A percentile compares a stretch with the other conserved stretches of the same genome.
These are phyloP conservation scores for Elysia crispata DNA, from an alignment of 2,888 invertebrate genomes.

Conservation along the genomic window DNA sequence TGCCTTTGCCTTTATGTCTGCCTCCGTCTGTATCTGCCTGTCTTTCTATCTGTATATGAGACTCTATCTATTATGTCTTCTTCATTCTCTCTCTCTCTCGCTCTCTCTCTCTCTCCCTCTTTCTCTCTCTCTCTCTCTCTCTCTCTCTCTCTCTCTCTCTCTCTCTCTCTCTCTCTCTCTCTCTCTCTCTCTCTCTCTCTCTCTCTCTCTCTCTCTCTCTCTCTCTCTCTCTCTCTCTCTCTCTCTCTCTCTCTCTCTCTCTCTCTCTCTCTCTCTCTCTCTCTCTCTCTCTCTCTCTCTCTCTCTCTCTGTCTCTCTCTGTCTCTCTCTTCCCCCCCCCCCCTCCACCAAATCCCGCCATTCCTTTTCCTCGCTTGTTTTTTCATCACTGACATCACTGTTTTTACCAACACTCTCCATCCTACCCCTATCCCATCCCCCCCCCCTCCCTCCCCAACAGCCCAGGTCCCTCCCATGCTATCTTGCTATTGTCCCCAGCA, in stretches of 20 bases:
- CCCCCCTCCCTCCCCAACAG: too few relatives aligned
- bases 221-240: not conserved
- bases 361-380: too few relatives aligned
- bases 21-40: too few relatives aligned
- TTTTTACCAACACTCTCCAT: too few relatives aligned
- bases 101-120: not conserved
- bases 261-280: not conserved
- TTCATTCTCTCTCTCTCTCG: not conserved
- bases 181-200: not conserved
- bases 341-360: not conserved
- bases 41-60: not conserved
- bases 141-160: conserved; percentile 12
- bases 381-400: too few relatives aligned
- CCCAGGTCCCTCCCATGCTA: too few relatives aligned
- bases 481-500: too few relatives aligned
- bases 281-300: conserved; percentile 12
- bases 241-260: not conserved
- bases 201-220: too few relatives aligned
- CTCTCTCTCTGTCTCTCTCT: conserved; percentile 15
- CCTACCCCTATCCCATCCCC: too few relatives aligned
- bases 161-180: conserved; percentile 13
- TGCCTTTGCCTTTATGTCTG: too few relatives aligned
- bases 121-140: not conserved
- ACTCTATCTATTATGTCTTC: too few relatives aligned
- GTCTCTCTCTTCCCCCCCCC: not conserved